These are phyloP conservation scores for Poeciliopsis presidionis DNA, from an alignment of 2,797 vertebrate genomes.

Conservation along the genomic window DNA sequence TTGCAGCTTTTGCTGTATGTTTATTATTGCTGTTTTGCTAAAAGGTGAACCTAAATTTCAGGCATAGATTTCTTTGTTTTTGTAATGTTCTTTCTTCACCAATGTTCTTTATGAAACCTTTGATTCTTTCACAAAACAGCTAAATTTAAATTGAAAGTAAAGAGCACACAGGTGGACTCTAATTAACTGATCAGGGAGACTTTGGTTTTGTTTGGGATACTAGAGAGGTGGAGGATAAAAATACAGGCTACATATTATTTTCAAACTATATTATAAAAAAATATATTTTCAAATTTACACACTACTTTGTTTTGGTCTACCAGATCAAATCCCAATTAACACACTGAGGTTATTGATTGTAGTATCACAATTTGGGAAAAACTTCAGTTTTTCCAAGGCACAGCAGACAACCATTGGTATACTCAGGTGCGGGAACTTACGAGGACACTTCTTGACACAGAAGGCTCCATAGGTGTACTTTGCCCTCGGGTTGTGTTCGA, in stretches of 20 bases:
- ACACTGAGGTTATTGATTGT: background rate
- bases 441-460: slow-evolving; percentile 97
- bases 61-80: background rate
- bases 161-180: background rate
- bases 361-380: background rate
- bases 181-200: background rate
- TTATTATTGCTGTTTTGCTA: too few relatives aligned
- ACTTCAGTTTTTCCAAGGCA: background rate
- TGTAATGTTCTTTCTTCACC: background rate
- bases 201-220: background rate
- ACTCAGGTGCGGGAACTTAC: slow-evolving; percentile 79
- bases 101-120: background rate
- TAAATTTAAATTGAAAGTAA: background rate
- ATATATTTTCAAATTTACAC: background rate
- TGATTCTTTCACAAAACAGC: background rate
- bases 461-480: slow-evolving; percentile 98
- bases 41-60: background rate
- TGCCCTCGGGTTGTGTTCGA: slow-evolving; percentile 94
- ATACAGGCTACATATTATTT: background rate
- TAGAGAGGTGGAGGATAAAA: background rate
- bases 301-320: background rate
- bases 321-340: background rate
- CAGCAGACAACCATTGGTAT: background rate
- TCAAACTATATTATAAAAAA: background rate
- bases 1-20: background rate